phyloP scores from a whole-genome alignment of 2,888 invertebrate species.

The Lasioglossum figueresi region DNA sequence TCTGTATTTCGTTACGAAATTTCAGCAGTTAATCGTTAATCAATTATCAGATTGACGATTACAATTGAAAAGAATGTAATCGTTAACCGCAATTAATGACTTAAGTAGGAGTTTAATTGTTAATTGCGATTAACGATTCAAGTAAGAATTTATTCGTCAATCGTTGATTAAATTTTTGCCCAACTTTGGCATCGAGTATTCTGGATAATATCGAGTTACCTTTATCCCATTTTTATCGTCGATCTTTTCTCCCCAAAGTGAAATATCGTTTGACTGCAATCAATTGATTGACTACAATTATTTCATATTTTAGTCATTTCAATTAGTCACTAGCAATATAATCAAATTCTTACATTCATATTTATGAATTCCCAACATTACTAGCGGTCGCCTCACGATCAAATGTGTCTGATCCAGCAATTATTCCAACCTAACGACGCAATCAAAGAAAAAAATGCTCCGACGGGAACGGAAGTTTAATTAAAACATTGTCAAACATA shows the following conservation, averaged over 20 bases:
- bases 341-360: background rate
- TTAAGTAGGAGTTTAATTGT: no score
- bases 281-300: background rate
- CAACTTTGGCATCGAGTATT: no score
- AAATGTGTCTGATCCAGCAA: background rate
- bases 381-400: background rate
- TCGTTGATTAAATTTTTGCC: no score
- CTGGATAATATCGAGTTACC: background rate
- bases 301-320: background rate
- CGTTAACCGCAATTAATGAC: no score
- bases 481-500: constrained; percentile 31
- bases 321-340: background rate
- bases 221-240: background rate
- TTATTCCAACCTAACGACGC: background rate
- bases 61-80: no score
- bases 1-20: no score
- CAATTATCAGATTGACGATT: no score
- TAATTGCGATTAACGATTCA: no score
- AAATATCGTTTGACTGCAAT: background rate
- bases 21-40: no score
- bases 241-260: background rate
- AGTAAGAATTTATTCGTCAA: no score
- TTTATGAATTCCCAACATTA: no score
- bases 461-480: constrained; percentile 33
- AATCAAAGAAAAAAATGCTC: constrained; percentile 16